These are phyloP conservation scores for Prochilodus magdalenae DNA, from an alignment of 2,113 vertebrate species.

Conservation along the genomic window DNA sequence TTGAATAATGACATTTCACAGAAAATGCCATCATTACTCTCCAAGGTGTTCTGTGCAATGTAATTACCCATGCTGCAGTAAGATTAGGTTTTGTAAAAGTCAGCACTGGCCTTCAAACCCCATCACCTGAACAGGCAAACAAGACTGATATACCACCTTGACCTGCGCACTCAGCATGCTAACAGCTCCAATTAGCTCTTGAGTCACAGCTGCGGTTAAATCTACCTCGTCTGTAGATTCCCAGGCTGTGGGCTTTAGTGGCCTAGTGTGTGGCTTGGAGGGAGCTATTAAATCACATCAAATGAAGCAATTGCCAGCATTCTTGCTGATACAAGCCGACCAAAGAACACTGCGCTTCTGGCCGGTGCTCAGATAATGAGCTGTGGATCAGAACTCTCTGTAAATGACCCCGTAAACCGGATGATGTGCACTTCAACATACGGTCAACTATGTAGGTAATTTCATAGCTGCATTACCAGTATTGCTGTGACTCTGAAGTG, in stretches of 20 bases:
- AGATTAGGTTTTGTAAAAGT: neutral
- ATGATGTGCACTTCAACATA: neutral
- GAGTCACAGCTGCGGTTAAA: neutral
- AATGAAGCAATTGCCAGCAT: neutral
- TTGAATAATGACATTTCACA: neutral
- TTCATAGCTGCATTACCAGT: neutral
- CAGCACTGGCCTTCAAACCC: neutral
- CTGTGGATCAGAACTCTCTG: neutral
- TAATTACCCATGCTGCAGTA: neutral
- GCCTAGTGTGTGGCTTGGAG: neutral
- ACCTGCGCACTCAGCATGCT: conserved; percentile 10
- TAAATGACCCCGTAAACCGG: neutral
- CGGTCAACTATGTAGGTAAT: neutral
- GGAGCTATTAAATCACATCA: conserved; percentile 8
- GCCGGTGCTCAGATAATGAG: neutral
- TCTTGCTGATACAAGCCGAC: neutral
- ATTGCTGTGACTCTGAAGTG: neutral
- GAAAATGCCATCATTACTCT: neutral
- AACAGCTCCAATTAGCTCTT: neutral
- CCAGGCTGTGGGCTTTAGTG: neutral
- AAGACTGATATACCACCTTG: conserved; percentile 16
- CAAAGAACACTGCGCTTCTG: neutral
- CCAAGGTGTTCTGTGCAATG: neutral
- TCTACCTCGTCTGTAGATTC: neutral
- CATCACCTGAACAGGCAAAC: neutral